Conservation (phyloP, 2,797 vertebrate genomes). For the Macropus fuliginosus region DNA sequence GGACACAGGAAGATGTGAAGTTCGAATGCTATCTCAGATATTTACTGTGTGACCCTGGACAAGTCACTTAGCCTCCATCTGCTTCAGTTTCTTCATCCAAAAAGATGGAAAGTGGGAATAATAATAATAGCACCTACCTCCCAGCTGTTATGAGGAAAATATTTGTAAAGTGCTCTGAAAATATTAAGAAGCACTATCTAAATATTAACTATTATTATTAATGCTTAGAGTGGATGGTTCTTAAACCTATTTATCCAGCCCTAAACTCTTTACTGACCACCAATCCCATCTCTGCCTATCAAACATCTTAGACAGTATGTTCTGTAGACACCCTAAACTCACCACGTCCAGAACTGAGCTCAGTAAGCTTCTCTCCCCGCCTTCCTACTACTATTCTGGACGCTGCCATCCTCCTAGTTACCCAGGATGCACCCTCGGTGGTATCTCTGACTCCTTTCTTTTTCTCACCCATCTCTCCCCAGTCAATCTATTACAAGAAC, state of each 20-base stretch:
- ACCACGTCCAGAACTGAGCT: background rate
- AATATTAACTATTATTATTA: background rate
- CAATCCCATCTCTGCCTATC: background rate
- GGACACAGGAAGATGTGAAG: background rate
- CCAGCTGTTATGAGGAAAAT: background rate
- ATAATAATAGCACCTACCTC: background rate
- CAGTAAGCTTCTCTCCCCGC: background rate
- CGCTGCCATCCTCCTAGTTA: too few relatives aligned
- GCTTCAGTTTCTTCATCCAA: background rate
- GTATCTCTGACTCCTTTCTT: too few relatives aligned
- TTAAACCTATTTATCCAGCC: background rate
- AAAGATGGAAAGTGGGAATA: background rate
- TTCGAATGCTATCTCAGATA: background rate
- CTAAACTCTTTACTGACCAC: background rate
- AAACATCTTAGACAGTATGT: background rate
- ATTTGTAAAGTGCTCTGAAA: background rate
- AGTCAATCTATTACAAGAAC: too few relatives aligned
- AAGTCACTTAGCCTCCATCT: background rate
- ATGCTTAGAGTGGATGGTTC: background rate
- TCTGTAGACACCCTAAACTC: background rate
- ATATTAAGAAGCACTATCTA: background rate
- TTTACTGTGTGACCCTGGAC: background rate
- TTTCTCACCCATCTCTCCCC: too few relatives aligned
- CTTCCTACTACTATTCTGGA: too few relatives aligned
- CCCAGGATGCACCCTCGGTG: too few relatives aligned